These are phyloP conservation scores for Netelia fuscicornis DNA, from an alignment of 2,888 invertebrate genomes.

Conservation along the genomic window DNA sequence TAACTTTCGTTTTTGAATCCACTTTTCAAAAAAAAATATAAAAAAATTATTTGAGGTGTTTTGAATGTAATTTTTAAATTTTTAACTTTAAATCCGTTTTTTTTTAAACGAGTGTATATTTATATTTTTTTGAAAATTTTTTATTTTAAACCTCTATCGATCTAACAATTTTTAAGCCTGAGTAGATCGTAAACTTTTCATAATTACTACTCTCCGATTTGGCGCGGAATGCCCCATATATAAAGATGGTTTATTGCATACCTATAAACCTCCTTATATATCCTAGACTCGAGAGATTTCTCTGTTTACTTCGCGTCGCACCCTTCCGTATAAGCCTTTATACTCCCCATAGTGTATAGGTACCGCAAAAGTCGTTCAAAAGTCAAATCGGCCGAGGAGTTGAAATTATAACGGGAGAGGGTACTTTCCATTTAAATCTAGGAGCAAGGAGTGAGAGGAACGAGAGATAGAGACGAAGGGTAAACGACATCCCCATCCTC, in stretches of 20 bases:
- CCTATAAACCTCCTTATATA: constrained; percentile 46
- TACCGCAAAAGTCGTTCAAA: constrained; percentile 57
- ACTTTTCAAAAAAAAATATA: too few relatives aligned
- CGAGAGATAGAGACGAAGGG: background rate
- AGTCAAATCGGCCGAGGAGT: constrained; percentile 60
- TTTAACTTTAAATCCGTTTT: too few relatives aligned
- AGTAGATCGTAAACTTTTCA: too few relatives aligned
- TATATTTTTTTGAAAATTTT: too few relatives aligned
- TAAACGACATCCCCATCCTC: background rate
- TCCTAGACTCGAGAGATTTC: constrained; percentile 46
- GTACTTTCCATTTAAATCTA: constrained; percentile 55
- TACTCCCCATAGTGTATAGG: constrained; percentile 6
- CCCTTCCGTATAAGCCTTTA: constrained; percentile 49
- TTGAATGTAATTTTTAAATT: too few relatives aligned
- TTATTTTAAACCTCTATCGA: too few relatives aligned
- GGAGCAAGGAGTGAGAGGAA: constrained; percentile 2
- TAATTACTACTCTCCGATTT: too few relatives aligned
- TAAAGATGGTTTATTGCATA: constrained; percentile 49
- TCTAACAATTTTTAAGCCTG: too few relatives aligned
- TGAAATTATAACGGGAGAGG: constrained; percentile 57
- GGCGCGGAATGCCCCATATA: background rate
- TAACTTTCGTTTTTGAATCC: too few relatives aligned
- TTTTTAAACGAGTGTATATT: too few relatives aligned
- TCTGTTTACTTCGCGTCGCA: constrained; percentile 23
- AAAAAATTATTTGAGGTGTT: too few relatives aligned